A percentile compares a stretch with the other conserved stretches of the same genome.
phyloP scores from a whole-genome alignment of 2,797 vertebrate species.

The Emydoidea blandingii region DNA sequence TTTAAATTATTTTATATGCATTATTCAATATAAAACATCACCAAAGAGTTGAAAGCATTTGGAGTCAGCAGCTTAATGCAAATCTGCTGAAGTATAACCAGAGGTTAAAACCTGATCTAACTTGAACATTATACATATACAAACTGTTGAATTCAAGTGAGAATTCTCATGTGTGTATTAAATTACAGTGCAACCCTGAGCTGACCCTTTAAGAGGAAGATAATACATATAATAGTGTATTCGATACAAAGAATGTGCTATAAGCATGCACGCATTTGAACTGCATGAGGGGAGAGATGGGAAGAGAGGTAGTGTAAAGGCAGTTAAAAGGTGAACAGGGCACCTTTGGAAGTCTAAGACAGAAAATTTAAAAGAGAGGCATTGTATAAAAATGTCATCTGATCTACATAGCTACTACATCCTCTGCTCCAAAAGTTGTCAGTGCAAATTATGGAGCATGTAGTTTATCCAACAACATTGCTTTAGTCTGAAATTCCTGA shows the following conservation, averaged over 20 bases:
- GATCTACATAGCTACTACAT: constrained; percentile 21
- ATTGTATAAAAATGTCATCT: constrained; percentile 8
- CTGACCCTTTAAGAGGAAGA: constrained; percentile 75
- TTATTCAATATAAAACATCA: constrained; percentile 12
- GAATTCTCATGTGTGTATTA: constrained; percentile 75
- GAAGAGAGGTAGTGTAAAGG: not conserved
- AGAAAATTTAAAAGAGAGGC: not conserved
- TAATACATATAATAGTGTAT: constrained; percentile 73
- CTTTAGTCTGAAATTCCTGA: not conserved
- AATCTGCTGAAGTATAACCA: constrained; percentile 52
- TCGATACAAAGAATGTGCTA: constrained; percentile 68
- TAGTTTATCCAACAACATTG: not conserved
- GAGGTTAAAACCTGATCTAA: constrained; percentile 49
- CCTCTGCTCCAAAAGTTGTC: constrained; percentile 1
- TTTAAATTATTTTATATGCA: constrained; percentile 14
- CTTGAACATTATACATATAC: constrained; percentile 47
- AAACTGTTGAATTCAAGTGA: constrained; percentile 51
- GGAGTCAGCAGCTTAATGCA: constrained; percentile 40
- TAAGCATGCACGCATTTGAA: constrained; percentile 42
- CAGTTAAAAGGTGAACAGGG: constrained; percentile 20
- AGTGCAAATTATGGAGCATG: not conserved
- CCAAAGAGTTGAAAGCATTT: constrained; percentile 39
- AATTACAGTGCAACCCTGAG: constrained; percentile 76
- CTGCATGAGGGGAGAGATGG: constrained; percentile 23
- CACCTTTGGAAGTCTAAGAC: constrained; percentile 10